Percentiles rank a stretch among this genome's conserved stretches.
phyloP scores from a whole-genome alignment of 2,113 vertebrate genomes.

The Ellobius talpinus region DNA sequence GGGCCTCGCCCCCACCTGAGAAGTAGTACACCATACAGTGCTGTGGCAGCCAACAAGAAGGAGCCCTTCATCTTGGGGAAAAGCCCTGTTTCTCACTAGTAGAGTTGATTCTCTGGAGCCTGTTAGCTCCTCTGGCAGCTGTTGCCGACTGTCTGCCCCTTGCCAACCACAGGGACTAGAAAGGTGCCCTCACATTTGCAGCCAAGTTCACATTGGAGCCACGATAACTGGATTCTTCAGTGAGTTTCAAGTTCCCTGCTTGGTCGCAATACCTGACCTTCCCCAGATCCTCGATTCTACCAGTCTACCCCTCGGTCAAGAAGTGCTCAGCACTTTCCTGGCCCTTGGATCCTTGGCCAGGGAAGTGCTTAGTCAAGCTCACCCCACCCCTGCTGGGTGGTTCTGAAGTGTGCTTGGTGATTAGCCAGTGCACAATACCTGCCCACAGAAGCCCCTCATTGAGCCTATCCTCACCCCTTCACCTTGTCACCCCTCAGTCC shows the following conservation, averaged over 20 bases:
- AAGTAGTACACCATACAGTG: background rate
- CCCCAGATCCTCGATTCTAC: background rate
- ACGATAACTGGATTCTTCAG: background rate
- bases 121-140: background rate
- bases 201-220: background rate
- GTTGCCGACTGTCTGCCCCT: background rate
- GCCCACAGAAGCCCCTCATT: background rate
- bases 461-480: background rate
- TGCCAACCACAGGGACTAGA: background rate
- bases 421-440: background rate
- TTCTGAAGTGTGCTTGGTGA: background rate
- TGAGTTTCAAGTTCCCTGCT: background rate
- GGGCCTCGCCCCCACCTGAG: background rate
- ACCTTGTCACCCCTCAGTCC: background rate
- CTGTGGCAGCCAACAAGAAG: background rate
- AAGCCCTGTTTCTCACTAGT: conserved; percentile 21
- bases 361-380: background rate
- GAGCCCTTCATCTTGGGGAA: background rate
- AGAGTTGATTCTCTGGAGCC: background rate
- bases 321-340: background rate
- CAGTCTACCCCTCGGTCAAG: background rate
- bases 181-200: background rate
- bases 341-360: too few relatives aligned
- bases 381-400: background rate
- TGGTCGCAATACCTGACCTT: too few relatives aligned